Percentiles rank a stretch among this genome's conserved stretches.
phyloP scores from a whole-genome alignment of 2,113 vertebrate species.

The Callocephalon fimbriatum region DNA sequence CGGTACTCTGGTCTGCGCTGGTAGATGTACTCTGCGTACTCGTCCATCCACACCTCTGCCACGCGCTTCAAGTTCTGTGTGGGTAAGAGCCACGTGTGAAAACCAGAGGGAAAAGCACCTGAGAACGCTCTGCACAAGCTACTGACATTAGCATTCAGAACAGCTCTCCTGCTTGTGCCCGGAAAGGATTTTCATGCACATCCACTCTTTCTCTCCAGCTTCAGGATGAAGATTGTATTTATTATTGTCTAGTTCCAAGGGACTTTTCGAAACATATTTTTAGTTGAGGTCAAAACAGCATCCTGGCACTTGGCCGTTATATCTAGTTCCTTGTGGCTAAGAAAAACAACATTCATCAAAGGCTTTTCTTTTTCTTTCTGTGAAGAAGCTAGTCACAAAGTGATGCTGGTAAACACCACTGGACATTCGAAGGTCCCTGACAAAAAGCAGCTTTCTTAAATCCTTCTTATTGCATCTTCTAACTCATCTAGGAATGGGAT shows the following conservation, averaged over 20 bases:
- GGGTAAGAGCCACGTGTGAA: neutral
- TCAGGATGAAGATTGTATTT: conserved; percentile 49
- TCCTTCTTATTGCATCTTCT: conserved; percentile 38
- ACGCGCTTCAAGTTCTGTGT: conserved; percentile 94
- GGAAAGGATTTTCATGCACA: conserved; percentile 34
- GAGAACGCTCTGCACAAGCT: neutral
- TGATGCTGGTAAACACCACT: conserved; percentile 21
- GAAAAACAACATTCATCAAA: conserved; percentile 45
- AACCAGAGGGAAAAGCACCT: neutral
- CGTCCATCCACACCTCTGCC: conserved; percentile 99
- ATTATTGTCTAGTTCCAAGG: conserved; percentile 35
- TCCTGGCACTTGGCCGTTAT: conserved; percentile 33
- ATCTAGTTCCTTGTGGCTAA: conserved; percentile 8
- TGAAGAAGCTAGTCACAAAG: neutral
- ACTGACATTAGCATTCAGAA: conserved; percentile 1
- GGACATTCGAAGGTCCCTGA: conserved; percentile 36
- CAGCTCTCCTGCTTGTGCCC: neutral
- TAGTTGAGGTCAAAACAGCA: conserved; percentile 44
- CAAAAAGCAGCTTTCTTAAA: conserved; percentile 45
- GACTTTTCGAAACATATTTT: conserved; percentile 52
- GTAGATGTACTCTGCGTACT: conserved; percentile 94
- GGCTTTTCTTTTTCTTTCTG: neutral
- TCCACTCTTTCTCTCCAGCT: conserved; percentile 14
- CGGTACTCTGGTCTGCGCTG: conserved; percentile 95
- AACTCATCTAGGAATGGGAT: conserved; percentile 16